Evolutionary conservation across 2,797 vertebrate genomes (phyloP), one percentile per base, ranked within the genome.

Genomic region (Tragelaphus oryx): DNA sequence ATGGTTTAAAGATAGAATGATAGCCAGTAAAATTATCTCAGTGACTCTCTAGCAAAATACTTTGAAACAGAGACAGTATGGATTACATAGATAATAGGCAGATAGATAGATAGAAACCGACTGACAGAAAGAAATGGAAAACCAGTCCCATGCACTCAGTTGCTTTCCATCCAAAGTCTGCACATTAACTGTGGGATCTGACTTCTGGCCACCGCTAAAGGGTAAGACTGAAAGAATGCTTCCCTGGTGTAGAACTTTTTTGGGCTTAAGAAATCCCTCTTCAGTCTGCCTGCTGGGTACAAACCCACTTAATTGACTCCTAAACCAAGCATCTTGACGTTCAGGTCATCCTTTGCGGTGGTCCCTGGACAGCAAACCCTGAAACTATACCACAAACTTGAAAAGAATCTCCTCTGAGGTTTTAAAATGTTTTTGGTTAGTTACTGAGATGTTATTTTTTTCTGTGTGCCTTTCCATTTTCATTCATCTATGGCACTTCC

Each of bases 341-440:
- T 78, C 92, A 95, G 94, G 94, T 96, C 76, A 96, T 46, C 86
- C 85, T 95, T 79, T 91, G 92, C 24, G 82, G 87, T 91, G 55
- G 95, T 81, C 93, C 75, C 84, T 94, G 92, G 62, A 95, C 24
- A 92, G 82, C 80, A 90, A 75, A 93, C 10, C 75, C 86, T 84
- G 37, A 91, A 62, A 95, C 75, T 44, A 12, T 4, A 91, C 93
- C 95, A 94, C 95, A 97, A 96, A 97, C 92, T 96, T 95, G 91
- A 95, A 41, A 97, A 94, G 57, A 97, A 96, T 96, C 95, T 90
- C 85, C 37, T 75, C 74, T 96, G 95, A 92, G 92, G 87, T 94
- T 97, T 95, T 41, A 79, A 89, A 87, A 95, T 96, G 84, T 20
- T 83, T 95, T 91, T 71, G 95, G 76, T 91, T 93, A 88, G 95